Evolutionary conservation across 1,140 invertebrate genomes (phyloP), one percentile per base, ranked within the genome.

Genomic region (Ips nitidus): DNA sequence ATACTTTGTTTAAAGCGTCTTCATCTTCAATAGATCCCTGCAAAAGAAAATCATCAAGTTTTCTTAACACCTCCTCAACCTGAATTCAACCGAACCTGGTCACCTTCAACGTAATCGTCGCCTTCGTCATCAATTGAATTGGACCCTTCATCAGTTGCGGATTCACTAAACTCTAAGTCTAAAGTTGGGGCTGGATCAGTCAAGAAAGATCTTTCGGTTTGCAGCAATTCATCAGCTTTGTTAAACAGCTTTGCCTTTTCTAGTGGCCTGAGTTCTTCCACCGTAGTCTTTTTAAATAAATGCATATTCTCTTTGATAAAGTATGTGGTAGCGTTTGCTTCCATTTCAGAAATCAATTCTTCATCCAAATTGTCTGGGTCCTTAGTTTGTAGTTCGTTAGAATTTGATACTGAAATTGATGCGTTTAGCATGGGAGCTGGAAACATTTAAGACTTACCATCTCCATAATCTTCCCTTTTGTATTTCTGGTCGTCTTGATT

Each of bases 211-310:
- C 43, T 53, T 22, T 55, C 41, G 36, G 3, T 62, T n/a, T 7
- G 3, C 41, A 69, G 40, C 36, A 69, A 39, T 69, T 69, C 39
- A n/a, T 69, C 58, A 5, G 50, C 66, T 50, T 7, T 59, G 53
- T 38, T 56, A 62, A 69, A 61, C 7, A 69, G 39, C 8, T 62
- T 42, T n/a, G 58, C 58, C 40, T 69, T 69, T 22, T 69, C 52
- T 5, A 42, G 56, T 5, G 50, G 39, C 47, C 36, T 47, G 7
- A 69, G 37, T 45, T 69, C 58, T 38, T 41, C 41, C 6, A 43
- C 40, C 2, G 58, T 60, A 1, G 59, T 69, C 56, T 55, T 61
- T 41, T 56, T 53, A 39, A 56, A 8, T 45, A 62, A 37, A 3
- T 42, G 22, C n/a, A 58, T 43, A 47, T 69, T 41, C 7, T 62